A percentile compares a stretch with the other conserved stretches of the same genome.
Evolutionary conservation across 35 echinoderm and acorn worm species (phyloP).

Genomic region (Heliocidaris erythrogramma): DNA sequence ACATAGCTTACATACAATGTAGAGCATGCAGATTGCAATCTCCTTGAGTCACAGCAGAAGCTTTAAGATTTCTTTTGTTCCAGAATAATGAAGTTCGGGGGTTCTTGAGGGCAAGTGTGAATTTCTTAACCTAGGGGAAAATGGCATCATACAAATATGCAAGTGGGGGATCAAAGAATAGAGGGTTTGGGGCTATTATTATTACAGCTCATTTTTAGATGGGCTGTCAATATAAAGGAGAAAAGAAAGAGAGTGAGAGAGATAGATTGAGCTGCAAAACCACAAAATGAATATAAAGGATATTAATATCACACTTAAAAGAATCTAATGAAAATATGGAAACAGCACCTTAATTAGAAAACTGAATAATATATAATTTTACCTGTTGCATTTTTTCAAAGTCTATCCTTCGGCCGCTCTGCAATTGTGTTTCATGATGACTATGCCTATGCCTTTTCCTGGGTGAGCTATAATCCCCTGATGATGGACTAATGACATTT

Average conservation of each 20-base stretch:
- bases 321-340: not conserved
- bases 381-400: conserved; percentile 95
- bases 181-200: not conserved
- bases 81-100: not conserved
- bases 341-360: not conserved
- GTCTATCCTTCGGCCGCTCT: conserved; percentile 77
- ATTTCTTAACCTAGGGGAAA: conserved; percentile 10
- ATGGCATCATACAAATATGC: not conserved
- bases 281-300: too few species aligned
- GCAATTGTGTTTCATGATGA: conserved; percentile 61
- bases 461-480: conserved; percentile 60
- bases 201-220: not conserved
- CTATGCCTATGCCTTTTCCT: conserved; percentile 70
- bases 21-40: not conserved
- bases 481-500: conserved; percentile 44
- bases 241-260: not conserved
- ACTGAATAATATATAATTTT: not conserved
- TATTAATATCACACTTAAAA: not conserved
- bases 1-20: not conserved
- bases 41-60: not conserved
- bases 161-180: not conserved
- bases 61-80: conserved; percentile 12
- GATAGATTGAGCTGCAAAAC: not conserved
- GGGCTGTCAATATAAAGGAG: not conserved
- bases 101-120: not conserved